Conservation (phyloP, 2,888 invertebrate genomes). For the Athrips mouffetella region DNA sequence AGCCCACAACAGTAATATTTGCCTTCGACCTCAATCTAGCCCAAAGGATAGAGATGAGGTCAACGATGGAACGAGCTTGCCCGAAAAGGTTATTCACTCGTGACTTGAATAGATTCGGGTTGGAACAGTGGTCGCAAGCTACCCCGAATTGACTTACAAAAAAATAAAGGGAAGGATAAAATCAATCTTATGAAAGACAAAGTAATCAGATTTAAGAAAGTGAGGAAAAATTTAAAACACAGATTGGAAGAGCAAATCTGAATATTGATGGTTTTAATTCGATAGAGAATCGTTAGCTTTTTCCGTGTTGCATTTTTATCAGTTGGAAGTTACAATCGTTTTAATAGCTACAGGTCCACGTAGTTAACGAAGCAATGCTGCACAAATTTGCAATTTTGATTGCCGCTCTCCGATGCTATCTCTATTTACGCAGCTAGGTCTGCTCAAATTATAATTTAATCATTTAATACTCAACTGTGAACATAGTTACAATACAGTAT, state of each 20-base stretch:
- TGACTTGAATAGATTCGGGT: no score
- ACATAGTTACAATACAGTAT: neutral
- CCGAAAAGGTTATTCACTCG: no score
- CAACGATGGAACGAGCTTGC: no score
- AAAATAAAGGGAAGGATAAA: neutral
- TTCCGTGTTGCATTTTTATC: conserved; percentile 31
- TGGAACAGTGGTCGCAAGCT: no score
- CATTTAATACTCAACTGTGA: conserved; percentile 16
- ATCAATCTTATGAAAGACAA: neutral
- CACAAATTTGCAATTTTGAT: conserved; percentile 73
- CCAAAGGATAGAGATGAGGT: no score
- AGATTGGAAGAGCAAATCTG: conserved; percentile 6
- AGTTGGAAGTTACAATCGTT: conserved; percentile 39
- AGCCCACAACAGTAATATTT: no score
- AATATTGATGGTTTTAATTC: conserved; percentile 21
- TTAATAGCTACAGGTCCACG: conserved; percentile 48
- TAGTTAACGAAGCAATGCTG: conserved; percentile 64
- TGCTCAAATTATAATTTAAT: conserved; percentile 57
- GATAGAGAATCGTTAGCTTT: conserved; percentile 30
- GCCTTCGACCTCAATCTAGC: no score
- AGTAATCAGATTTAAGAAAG: neutral
- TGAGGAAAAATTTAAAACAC: neutral
- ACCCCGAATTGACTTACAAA: no score
- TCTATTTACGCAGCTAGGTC: conserved; percentile 44
- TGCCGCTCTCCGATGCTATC: conserved; percentile 51